phyloP scores from a whole-genome alignment of 2,113 vertebrate species.

The Dendropsophus ebraccatus region DNA sequence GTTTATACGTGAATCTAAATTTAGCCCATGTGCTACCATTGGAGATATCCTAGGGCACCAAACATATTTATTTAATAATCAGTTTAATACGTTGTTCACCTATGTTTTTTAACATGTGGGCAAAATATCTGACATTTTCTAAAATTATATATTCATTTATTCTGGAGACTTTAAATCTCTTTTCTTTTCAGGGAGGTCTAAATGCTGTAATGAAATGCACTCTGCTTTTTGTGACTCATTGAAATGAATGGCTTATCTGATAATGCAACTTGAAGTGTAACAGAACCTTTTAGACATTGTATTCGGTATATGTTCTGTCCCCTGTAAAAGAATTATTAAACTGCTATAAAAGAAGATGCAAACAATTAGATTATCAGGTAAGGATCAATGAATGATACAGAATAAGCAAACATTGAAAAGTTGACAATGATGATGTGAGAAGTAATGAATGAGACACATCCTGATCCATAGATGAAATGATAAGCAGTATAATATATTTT shows the following conservation, averaged over 20 bases:
- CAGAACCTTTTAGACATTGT: conserved; percentile 14
- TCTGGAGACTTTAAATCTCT: conserved; percentile 26
- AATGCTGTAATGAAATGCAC: conserved; percentile 50
- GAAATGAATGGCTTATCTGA: conserved; percentile 54
- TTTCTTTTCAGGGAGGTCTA: conserved; percentile 53
- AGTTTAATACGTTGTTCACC: conserved; percentile 41
- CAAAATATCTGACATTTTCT: conserved; percentile 50
- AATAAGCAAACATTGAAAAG: background rate
- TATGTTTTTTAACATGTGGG: conserved; percentile 48
- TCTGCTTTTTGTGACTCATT: conserved; percentile 49
- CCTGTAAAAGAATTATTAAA: background rate
- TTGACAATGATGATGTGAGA: background rate
- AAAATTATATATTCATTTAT: conserved; percentile 58
- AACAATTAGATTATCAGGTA: background rate
- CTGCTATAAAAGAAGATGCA: background rate
- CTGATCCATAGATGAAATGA: background rate
- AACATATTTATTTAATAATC: conserved; percentile 57
- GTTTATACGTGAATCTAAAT: conserved; percentile 47
- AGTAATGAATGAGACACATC: background rate
- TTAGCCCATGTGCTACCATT: conserved; percentile 50
- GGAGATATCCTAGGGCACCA: conserved; percentile 39
- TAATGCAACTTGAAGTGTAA: conserved; percentile 43
- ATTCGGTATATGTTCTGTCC: conserved; percentile 8
- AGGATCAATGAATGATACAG: background rate
- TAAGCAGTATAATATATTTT: background rate